These are phyloP conservation scores for Zoanthus solanderi DNA, from an alignment of 92 coral and sea anemone species.

Conservation along the genomic window DNA sequence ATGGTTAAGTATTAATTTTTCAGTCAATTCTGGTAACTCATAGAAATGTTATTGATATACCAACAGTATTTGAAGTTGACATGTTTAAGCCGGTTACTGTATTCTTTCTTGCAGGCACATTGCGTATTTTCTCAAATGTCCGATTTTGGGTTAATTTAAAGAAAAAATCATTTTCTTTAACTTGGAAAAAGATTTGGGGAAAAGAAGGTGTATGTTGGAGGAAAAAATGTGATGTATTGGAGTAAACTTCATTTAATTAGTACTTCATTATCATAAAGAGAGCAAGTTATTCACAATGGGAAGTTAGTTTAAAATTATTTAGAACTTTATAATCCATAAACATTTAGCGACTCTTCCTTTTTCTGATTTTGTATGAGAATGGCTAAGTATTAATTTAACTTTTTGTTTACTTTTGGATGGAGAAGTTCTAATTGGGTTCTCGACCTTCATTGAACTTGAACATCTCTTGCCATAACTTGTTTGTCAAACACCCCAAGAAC, in stretches of 20 bases:
- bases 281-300: background rate
- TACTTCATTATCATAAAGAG: background rate
- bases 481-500: background rate
- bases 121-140: no score
- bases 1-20: no score
- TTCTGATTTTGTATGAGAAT: background rate
- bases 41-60: no score
- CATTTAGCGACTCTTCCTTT: background rate
- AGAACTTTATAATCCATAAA: background rate
- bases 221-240: background rate
- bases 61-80: no score
- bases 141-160: no score
- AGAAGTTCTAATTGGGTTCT: background rate
- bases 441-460: background rate
- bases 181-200: no score
- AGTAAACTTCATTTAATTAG: background rate
- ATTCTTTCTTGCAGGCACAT: no score
- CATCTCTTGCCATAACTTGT: conserved; percentile 1
- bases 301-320: background rate
- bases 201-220: no score
- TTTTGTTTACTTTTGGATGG: background rate
- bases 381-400: background rate
- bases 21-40: no score
- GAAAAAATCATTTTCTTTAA: no score
- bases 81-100: no score